Evolutionary conservation across 2,888 invertebrate genomes (phyloP), one percentile per base, ranked within the genome.

Genomic region (Antheraea yamamai): DNA sequence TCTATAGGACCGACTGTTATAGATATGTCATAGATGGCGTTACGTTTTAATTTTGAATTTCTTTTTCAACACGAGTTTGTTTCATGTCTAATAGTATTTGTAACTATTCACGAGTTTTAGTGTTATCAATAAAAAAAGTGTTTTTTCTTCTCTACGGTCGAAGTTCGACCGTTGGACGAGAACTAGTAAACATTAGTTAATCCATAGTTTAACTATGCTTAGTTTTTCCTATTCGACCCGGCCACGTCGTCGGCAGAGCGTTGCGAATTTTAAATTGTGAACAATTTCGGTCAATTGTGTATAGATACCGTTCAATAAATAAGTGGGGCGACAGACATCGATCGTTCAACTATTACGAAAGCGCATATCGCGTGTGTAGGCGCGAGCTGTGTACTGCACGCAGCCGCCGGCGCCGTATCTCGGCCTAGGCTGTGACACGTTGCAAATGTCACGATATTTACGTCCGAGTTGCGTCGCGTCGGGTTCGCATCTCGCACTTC

Each of bases 261-360:
- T 74, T 74, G 20, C 51, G 39, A 61, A 75, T 72, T 26, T 23
- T n/a, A 39, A 47, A 16, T 58, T 58, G 58, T 20, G 35, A 39
- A 35, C 61, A 61, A 51, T 72, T 47, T 72, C 58, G 71, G 72
- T 58, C 51, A 61, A 51, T 72, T 61, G 61, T 20, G 20, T 71
- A 26, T 20, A 55, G 26, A 61, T 64, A 72, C 30, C 73, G 73
- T 70, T 68, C 73, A 75, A 78, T 81, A 81, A 85, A 82, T 83
- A 87, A 84, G 79, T 84, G 78, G 83, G 83, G 79, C 84, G 30
- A 30, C 30, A 83, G 79, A 82, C 86, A 87, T 89, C 87, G 93
- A 92, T 91, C 93, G 86, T 93, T 94, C 92, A 93, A 92, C 93
- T 81, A 80, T 81, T 81, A 80, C 81, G 82, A 83, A 83, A 82